Evolutionary conservation across 2,888 invertebrate genomes (phyloP).

Genomic region (Neoascia interrupta): DNA sequence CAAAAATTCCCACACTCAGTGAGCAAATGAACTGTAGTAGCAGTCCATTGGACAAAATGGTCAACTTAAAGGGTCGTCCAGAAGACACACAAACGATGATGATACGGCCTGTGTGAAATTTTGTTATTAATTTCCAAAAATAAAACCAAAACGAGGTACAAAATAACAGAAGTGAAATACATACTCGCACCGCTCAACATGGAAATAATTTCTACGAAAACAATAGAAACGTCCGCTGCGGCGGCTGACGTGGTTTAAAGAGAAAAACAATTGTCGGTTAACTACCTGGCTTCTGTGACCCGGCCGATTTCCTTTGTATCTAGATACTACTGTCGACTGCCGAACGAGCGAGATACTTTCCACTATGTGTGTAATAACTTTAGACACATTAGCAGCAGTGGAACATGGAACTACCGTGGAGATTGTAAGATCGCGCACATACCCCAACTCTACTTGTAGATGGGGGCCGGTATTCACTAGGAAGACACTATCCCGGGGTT

Average conservation of each 20-base stretch:
- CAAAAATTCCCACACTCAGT: conserved; percentile 60
- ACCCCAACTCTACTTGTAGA: conserved; percentile 13
- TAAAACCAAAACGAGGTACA: conserved; percentile 15
- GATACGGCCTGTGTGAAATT: conserved; percentile 64
- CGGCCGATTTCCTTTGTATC: conserved; percentile 62
- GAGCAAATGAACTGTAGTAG: conserved; percentile 59
- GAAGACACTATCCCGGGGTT: conserved; percentile 47
- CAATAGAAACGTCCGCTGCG: conserved; percentile 61
- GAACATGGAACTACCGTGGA: conserved; percentile 41
- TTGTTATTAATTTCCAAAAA: conserved; percentile 65
- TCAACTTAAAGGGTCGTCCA: conserved; percentile 61
- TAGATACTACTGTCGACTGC: no score
- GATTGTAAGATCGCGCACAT: conserved; percentile 13
- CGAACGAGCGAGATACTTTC: conserved; percentile 52
- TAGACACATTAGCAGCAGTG: conserved; percentile 42
- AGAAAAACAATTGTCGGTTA: conserved; percentile 63
- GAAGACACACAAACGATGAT: conserved; percentile 31
- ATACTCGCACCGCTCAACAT: conserved; percentile 36
- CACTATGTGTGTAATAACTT: conserved; percentile 56
- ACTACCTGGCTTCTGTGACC: conserved; percentile 69
- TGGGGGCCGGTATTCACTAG: conserved; percentile 43
- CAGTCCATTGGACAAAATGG: conserved; percentile 67
- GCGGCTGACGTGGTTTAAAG: conserved; percentile 58
- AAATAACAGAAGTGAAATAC: conserved; percentile 48
- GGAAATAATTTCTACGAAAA: conserved; percentile 65